phyloP scores from a whole-genome alignment of 2,113 vertebrate genomes.

The Dolichotis patagonum region DNA sequence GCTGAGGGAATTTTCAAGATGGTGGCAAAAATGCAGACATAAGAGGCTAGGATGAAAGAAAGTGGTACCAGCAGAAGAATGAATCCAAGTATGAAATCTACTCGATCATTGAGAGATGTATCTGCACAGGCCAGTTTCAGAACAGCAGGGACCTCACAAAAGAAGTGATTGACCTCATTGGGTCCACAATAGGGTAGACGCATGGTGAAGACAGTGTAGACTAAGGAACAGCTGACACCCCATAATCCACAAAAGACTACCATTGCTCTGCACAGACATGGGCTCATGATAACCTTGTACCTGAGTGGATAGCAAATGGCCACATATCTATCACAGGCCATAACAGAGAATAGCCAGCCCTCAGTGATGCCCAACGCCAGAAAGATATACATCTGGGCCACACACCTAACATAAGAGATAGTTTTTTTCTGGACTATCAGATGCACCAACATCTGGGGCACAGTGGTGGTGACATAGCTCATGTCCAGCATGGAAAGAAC shows the following conservation, averaged over 20 bases:
- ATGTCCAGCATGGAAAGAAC: slow-evolving; percentile 74
- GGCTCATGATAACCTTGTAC: slow-evolving; percentile 73
- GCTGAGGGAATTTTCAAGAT: slow-evolving; percentile 67
- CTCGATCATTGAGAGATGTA: slow-evolving; percentile 64
- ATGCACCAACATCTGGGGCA: slow-evolving; percentile 68
- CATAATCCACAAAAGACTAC: slow-evolving; percentile 67
- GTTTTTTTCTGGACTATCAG: slow-evolving; percentile 46
- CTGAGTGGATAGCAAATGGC: slow-evolving; percentile 75
- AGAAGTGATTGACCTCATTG: slow-evolving; percentile 76
- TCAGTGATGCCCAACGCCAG: slow-evolving; percentile 78
- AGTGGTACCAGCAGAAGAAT: slow-evolving; percentile 73
- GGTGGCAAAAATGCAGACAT: slow-evolving; percentile 57
- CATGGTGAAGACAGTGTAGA: slow-evolving; percentile 74
- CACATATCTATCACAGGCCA: slow-evolving; percentile 74
- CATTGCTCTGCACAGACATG: slow-evolving; percentile 58
- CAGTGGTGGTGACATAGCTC: slow-evolving; percentile 73
- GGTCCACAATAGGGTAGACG: slow-evolving; percentile 71
- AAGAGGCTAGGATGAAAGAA: slow-evolving; percentile 70
- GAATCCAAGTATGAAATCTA: slow-evolving; percentile 73
- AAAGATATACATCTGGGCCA: slow-evolving; percentile 76
- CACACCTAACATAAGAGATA: slow-evolving; percentile 65
- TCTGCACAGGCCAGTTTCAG: slow-evolving; percentile 76
- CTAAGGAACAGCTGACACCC: slow-evolving; percentile 67
- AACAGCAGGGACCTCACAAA: slow-evolving; percentile 76
- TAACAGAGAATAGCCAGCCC: slow-evolving; percentile 70